Evolutionary conservation across 2,888 invertebrate genomes (phyloP).

Genomic region (Ophion costatus): DNA sequence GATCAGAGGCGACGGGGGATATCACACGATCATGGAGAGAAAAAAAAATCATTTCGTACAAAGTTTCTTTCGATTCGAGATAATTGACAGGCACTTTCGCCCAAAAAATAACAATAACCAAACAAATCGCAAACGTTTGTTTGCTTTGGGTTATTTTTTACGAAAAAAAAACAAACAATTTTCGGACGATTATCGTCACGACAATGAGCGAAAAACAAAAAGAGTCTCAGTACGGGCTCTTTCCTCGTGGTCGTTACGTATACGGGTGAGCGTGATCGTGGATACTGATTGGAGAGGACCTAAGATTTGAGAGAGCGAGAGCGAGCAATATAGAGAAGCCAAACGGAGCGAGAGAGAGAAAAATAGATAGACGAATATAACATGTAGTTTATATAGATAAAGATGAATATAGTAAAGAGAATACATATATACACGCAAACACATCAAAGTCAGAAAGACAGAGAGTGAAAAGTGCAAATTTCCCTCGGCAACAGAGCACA

Average conservation of each 20-base stretch:
- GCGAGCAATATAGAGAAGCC: slow-evolving; percentile 65
- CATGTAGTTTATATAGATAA: slow-evolving; percentile 42
- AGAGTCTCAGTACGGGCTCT: neutral
- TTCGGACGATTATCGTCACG: neutral
- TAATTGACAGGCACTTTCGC: neutral
- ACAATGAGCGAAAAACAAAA: neutral
- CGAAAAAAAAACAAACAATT: neutral
- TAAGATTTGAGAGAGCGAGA: slow-evolving; percentile 63
- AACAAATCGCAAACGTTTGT: neutral
- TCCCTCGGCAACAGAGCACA: neutral
- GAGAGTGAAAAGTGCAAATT: slow-evolving; percentile 42
- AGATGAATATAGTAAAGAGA: slow-evolving; percentile 30
- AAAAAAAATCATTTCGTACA: neutral
- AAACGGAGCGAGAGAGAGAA: slow-evolving; percentile 68
- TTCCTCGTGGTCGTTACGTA: too few species aligned
- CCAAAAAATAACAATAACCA: too few species aligned
- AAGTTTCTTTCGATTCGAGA: neutral
- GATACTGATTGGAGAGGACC: slow-evolving; percentile 43
- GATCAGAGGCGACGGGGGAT: slow-evolving; percentile 54
- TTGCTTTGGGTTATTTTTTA: neutral
- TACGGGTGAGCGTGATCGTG: neutral
- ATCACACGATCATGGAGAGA: neutral
- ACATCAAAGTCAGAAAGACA: slow-evolving; percentile 49
- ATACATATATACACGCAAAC: slow-evolving; percentile 42
- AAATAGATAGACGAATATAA: slow-evolving; percentile 65